Conservation (phyloP, 2,888 invertebrate species). For the Megalurothrips usitatus region DNA sequence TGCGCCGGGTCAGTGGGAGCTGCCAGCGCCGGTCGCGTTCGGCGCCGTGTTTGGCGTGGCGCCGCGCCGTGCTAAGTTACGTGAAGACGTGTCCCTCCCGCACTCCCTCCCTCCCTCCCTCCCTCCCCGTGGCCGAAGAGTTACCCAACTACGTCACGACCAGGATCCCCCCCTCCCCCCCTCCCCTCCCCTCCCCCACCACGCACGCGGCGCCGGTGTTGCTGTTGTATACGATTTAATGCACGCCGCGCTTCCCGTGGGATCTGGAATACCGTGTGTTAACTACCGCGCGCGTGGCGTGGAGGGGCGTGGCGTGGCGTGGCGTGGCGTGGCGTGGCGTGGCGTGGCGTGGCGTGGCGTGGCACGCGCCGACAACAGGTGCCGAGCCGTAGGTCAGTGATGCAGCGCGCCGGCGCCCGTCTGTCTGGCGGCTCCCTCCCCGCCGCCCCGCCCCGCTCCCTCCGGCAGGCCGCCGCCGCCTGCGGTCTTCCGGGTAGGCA, state of each 20-base stretch:
- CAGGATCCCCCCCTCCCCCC: neutral
- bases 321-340: neutral
- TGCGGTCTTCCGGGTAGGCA: too few relatives aligned
- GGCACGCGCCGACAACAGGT: neutral
- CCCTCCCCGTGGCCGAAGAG: neutral
- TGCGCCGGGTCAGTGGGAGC: neutral
- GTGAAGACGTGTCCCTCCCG: neutral
- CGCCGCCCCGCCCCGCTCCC: too few relatives aligned
- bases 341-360: neutral
- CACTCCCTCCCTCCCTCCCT: neutral
- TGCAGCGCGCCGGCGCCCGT: neutral
- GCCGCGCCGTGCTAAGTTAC: neutral
- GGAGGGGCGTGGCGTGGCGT: too few relatives aligned
- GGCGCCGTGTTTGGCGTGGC: neutral
- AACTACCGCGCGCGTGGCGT: too few relatives aligned
- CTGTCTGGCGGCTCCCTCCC: neutral
- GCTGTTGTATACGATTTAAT: too few relatives aligned
- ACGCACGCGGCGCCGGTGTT: neutral
- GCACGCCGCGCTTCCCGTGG: too few relatives aligned
- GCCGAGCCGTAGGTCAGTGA: too few relatives aligned
- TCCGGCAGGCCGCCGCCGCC: too few relatives aligned
- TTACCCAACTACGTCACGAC: slow-evolving; percentile 5
- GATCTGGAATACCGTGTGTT: too few relatives aligned
- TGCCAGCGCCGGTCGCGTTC: neutral
- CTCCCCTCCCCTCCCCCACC: neutral